Evolutionary conservation across 2,888 invertebrate species (phyloP), one percentile per base, ranked within the genome.

Genomic region (Sinopyrophorus schimmeli): DNA sequence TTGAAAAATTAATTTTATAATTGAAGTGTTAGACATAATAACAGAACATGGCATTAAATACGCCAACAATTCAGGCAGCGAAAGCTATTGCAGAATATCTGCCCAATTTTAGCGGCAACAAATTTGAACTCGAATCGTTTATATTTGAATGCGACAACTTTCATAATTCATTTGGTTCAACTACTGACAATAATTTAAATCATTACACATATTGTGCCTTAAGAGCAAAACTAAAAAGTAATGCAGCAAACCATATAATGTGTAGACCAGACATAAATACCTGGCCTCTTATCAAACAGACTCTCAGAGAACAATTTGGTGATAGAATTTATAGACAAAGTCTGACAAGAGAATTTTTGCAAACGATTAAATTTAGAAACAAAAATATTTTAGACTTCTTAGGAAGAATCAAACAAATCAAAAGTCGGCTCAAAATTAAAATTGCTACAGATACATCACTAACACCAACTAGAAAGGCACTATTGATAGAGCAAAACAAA

Each of bases 81-180:
- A 41, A 41, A 41, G 41, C 30, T n/a, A 31, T 41, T 21, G 41
- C 41, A 10, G 31, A 31, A 20, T 31, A 20, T 18, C 10, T 41
- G 4, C 30, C 41, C 7, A 30, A n/a, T 14, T 41, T 31, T 31
- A 15, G 12, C 12, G 41, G 31, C 9, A 16, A 27, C 27, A 16
- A 9, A 3, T 6, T 15, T 6, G 27, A 39, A n/a, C 17, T 27
- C 9, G 39, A 39, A 39, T 16, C 9, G 9, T 39, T 39, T 16
- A 39, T 39, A 5, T 27, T 27, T 10, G 11, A 3, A 15, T 24
- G 24, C 9, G 38, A 38, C 9, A 10, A 5, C 7, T 38, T 21
- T 26, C 16, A 38, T 16, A 24, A 38, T 5, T 12, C 4, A n/a
- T 38, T 26, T 10, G 38, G 38, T 18, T 6, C 9, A 4, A 38